Conservation (phyloP, 2,888 invertebrate species). For the Volucella inflata region DNA sequence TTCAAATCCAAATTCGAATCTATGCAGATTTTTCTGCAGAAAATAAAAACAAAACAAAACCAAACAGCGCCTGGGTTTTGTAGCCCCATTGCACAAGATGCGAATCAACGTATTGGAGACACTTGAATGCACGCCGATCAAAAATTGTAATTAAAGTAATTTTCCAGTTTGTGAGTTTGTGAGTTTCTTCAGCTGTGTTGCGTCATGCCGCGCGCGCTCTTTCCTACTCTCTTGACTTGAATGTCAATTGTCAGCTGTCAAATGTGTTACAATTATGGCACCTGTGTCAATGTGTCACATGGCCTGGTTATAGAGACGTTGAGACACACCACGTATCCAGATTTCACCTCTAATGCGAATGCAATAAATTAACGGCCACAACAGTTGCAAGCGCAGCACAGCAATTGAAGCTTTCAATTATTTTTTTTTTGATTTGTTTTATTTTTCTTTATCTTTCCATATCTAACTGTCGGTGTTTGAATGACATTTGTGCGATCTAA, state of each 20-base stretch:
- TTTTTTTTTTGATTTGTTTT: not conserved
- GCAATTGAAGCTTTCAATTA: conserved; percentile 6
- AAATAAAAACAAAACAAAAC: conserved; percentile 21
- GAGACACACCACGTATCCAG: conserved; percentile 8
- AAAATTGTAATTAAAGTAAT: conserved; percentile 68
- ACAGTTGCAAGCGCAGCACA: not conserved
- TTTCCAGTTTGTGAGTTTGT: conserved; percentile 37
- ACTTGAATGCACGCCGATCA: conserved; percentile 59
- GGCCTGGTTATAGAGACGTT: conserved; percentile 29
- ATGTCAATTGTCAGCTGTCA: conserved; percentile 71
- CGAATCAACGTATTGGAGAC: conserved; percentile 41
- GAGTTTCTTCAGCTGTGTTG: conserved; percentile 31
- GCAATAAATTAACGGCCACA: conserved; percentile 60
- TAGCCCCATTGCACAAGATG: conserved; percentile 28
- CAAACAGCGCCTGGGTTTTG: conserved; percentile 2
- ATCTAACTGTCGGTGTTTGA: conserved; percentile 28
- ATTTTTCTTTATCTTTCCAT: conserved; percentile 6
- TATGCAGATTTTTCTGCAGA: conserved; percentile 61
- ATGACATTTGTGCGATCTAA: conserved; percentile 54
- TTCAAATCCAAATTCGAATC: conserved; percentile 24
- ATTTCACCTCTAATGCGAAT: conserved; percentile 33
- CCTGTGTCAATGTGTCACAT: conserved; percentile 68
- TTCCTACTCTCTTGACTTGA: conserved; percentile 30
- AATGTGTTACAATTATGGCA: conserved; percentile 74
- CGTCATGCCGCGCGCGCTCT: conserved; percentile 10